Conservation (phyloP, 2,113 vertebrate species). For the Orthochromis malagaraziensis region DNA sequence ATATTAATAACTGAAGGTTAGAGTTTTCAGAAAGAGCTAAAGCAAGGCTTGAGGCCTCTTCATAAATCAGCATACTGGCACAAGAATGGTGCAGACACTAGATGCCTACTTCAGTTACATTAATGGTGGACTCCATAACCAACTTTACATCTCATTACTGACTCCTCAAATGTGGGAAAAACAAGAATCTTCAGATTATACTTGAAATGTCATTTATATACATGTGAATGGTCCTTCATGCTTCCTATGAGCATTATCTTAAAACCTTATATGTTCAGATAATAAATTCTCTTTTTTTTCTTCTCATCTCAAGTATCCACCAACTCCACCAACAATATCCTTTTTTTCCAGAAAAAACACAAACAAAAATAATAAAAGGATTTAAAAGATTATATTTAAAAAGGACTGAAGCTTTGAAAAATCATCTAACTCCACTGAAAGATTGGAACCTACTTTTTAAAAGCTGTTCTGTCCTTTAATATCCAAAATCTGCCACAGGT, state of each 20-base stretch:
- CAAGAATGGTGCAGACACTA: background rate
- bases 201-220: background rate
- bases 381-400: background rate
- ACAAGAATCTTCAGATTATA: background rate
- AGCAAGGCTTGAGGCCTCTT: background rate
- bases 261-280: background rate
- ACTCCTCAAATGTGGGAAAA: background rate
- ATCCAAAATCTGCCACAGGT: background rate
- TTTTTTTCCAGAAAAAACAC: background rate
- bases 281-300: background rate
- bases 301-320: fast-evolving
- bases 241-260: background rate
- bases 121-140: background rate
- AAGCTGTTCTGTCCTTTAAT: background rate
- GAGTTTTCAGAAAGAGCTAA: background rate
- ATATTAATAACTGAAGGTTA: background rate
- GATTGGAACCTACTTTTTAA: background rate
- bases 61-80: background rate
- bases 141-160: background rate
- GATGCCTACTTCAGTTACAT: background rate
- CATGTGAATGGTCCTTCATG: background rate
- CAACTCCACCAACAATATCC: background rate
- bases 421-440: background rate
- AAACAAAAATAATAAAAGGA: background rate
- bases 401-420: background rate